These are phyloP conservation scores for Pediacus dermestoides DNA, from an alignment of 2,888 invertebrate genomes.

Conservation along the genomic window DNA sequence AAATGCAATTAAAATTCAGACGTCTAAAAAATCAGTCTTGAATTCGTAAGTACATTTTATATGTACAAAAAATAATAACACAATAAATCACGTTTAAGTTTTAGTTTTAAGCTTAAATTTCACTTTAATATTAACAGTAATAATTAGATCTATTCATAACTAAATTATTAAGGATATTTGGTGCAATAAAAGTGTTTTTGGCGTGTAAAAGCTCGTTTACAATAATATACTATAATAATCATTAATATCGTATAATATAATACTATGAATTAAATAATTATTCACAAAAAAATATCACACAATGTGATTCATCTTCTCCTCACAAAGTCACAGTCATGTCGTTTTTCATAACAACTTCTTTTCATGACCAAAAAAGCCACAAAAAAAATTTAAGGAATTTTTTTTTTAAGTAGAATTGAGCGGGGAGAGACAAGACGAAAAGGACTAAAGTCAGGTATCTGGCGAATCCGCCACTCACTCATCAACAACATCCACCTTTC, in stretches of 20 bases:
- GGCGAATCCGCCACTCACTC: slow-evolving; percentile 13
- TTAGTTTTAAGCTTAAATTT: no score
- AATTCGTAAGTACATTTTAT: slow-evolving; percentile 27
- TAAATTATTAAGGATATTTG: no score
- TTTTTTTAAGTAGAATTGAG: no score
- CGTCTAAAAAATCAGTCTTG: slow-evolving; percentile 18
- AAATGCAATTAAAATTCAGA: slow-evolving; percentile 28
- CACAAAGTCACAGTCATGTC: slow-evolving; percentile 25
- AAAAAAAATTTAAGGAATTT: no score
- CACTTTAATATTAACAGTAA: no score
- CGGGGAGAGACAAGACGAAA: no score
- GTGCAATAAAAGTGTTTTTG: no score
- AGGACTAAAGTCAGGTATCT: no score
- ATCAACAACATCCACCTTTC: slow-evolving; percentile 35
- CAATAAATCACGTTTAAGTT: slow-evolving; percentile 13
- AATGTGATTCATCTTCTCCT: slow-evolving; percentile 18
- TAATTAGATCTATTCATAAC: no score
- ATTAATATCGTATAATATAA: neutral
- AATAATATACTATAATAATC: neutral
- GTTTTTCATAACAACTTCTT: neutral
- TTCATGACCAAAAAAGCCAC: neutral
- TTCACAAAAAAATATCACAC: slow-evolving; percentile 27
- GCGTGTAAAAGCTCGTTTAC: no score
- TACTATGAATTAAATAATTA: slow-evolving; percentile 4
- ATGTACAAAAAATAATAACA: slow-evolving; percentile 16